phyloP scores from a whole-genome alignment of 1,140 invertebrate genomes.

The Lepidurus apus region DNA sequence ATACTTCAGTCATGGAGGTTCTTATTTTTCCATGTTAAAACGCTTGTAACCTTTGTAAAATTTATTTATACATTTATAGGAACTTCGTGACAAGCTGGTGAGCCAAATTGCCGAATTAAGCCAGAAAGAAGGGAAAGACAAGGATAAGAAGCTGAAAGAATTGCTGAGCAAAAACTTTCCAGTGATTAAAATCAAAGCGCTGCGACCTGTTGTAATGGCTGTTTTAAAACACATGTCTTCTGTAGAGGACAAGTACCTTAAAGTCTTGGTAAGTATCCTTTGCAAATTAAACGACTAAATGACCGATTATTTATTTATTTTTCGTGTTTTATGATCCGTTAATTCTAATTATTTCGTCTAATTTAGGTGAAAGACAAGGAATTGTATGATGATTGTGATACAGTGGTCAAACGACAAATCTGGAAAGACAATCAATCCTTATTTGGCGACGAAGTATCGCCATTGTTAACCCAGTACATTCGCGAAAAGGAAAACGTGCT shows the following conservation, averaged over 20 bases:
- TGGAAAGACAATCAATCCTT: conserved; percentile 96
- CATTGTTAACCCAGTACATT: conserved; percentile 86
- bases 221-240: conserved; percentile 87
- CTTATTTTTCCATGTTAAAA: conserved; percentile 3
- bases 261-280: conserved; percentile 58
- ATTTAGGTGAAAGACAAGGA: conserved; percentile 71
- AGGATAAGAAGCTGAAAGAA: conserved; percentile 83
- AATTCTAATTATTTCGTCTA: neutral
- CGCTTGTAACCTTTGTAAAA: neutral
- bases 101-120: conserved; percentile 83
- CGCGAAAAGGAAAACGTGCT: conserved; percentile 86
- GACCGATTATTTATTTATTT: conserved; percentile 25
- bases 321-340: too few relatives aligned
- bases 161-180: conserved; percentile 88
- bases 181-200: conserved; percentile 78
- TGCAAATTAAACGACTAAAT: neutral
- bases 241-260: conserved; percentile 88
- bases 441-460: conserved; percentile 95
- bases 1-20: conserved; percentile 86
- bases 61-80: conserved; percentile 47
- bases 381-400: conserved; percentile 88
- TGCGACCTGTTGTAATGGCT: conserved; percentile 94
- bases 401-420: conserved; percentile 94
- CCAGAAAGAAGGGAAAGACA: conserved; percentile 64
- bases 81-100: conserved; percentile 81